Evolutionary conservation across 2,888 invertebrate species (phyloP).

Genomic region (Carterocephalus palaemon): DNA sequence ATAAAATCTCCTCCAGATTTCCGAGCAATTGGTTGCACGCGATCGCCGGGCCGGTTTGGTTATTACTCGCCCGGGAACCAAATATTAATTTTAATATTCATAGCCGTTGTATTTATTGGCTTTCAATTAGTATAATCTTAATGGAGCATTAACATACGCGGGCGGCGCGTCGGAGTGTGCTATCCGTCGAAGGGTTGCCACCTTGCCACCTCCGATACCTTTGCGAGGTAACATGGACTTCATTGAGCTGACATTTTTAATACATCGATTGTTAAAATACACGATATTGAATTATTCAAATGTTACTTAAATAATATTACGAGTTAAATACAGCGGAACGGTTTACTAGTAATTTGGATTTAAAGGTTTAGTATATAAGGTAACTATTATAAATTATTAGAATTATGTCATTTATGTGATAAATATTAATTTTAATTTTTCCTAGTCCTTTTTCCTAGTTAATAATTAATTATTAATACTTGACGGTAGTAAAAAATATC

Average conservation of each 20-base stretch:
- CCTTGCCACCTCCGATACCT: conserved; percentile 42
- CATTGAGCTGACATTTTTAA: conserved; percentile 19
- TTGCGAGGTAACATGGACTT: conserved; percentile 21
- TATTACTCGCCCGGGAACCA: conserved; percentile 48
- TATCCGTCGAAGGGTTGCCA: conserved; percentile 56
- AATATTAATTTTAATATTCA: conserved; percentile 79
- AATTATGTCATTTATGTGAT: conserved; percentile 10
- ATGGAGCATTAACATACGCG: conserved; percentile 77
- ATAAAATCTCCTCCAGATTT: conserved; percentile 9
- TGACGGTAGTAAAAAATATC: too few relatives aligned
- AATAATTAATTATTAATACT: too few relatives aligned
- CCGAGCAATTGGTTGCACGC: conserved; percentile 52
- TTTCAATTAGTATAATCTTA: conserved; percentile 80
- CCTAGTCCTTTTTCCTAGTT: too few relatives aligned
- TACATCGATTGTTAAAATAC: too few relatives aligned
- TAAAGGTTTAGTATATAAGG: too few relatives aligned
- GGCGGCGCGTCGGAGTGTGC: conserved; percentile 60
- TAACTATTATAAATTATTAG: too few relatives aligned
- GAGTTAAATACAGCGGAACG: too few relatives aligned
- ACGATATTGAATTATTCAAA: too few relatives aligned
- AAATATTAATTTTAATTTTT: too few relatives aligned
- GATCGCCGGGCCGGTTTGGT: conserved; percentile 47
- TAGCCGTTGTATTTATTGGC: conserved; percentile 79
- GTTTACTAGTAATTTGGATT: too few relatives aligned
- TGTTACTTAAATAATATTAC: too few relatives aligned